Conservation (phyloP, 1,140 invertebrate species). For the Trachelipus rathkii region DNA sequence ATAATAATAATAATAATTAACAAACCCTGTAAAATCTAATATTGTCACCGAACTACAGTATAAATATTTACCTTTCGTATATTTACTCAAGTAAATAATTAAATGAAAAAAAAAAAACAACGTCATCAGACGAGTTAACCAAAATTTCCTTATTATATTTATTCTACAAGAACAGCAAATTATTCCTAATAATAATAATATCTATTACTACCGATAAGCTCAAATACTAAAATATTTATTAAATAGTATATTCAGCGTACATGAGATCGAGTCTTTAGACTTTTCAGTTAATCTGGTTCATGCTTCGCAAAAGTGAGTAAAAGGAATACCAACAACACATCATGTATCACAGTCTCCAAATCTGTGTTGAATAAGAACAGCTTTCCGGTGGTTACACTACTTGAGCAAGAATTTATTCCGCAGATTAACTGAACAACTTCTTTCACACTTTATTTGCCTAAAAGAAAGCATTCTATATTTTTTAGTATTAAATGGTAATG, state of each 20-base stretch:
- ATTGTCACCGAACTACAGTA: not conserved
- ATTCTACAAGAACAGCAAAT: slow-evolving; percentile 7
- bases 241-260: not conserved
- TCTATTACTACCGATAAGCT: slow-evolving; percentile 5
- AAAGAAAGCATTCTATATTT: not conserved
- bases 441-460: not conserved
- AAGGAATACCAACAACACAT: slow-evolving; percentile 7
- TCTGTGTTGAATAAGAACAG: not conserved
- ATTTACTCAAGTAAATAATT: too few species aligned
- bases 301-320: not conserved
- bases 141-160: not conserved
- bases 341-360: not conserved
- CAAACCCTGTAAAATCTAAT: slow-evolving; percentile 8
- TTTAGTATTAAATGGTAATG: too few species aligned
- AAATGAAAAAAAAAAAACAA: too few species aligned
- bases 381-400: not conserved
- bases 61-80: too few species aligned
- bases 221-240: slow-evolving; percentile 1
- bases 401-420: not conserved
- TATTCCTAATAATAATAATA: slow-evolving; percentile 2
- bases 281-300: not conserved
- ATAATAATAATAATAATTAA: too few species aligned
- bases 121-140: not conserved
- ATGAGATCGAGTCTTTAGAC: not conserved
- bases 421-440: slow-evolving; percentile 3